phyloP scores from a whole-genome alignment of 1,140 invertebrate species.

The Teleogryllus occipitalis region DNA sequence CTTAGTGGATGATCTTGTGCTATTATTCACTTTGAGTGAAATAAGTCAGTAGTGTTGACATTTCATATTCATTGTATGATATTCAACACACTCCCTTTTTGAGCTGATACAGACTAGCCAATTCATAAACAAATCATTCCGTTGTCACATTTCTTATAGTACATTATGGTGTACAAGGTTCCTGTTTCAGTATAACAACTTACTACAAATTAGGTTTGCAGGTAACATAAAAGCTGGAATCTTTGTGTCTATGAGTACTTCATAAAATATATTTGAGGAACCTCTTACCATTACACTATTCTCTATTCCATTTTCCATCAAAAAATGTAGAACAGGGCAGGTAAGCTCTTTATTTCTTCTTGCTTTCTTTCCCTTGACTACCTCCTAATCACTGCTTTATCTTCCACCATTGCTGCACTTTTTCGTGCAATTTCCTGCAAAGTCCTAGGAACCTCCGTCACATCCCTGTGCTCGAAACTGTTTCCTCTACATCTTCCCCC shows the following conservation, averaged over 20 bases:
- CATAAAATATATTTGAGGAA: neutral
- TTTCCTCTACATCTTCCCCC: constrained; percentile 37
- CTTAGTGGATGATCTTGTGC: neutral
- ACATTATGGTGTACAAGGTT: neutral
- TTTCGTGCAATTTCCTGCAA: constrained; percentile 75
- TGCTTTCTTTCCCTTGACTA: neutral
- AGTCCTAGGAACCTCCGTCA: constrained; percentile 80
- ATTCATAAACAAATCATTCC: too few species aligned
- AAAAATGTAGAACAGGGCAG: neutral
- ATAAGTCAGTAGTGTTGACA: too few species aligned
- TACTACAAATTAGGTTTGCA: neutral
- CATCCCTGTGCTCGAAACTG: constrained; percentile 49
- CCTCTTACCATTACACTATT: neutral
- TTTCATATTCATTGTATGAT: too few species aligned
- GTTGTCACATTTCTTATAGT: neutral
- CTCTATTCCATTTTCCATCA: neutral
- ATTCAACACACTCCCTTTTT: too few species aligned
- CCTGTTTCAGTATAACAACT: neutral
- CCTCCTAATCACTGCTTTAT: constrained; percentile 13
- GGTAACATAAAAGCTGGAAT: neutral
- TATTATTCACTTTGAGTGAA: neutral
- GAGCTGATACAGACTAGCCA: too few species aligned
- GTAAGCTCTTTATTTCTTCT: neutral
- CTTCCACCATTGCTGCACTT: constrained; percentile 68
- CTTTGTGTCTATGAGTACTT: neutral